phyloP scores from a whole-genome alignment of 2,797 vertebrate genomes.

The Petrocephalus schoutedeni region DNA sequence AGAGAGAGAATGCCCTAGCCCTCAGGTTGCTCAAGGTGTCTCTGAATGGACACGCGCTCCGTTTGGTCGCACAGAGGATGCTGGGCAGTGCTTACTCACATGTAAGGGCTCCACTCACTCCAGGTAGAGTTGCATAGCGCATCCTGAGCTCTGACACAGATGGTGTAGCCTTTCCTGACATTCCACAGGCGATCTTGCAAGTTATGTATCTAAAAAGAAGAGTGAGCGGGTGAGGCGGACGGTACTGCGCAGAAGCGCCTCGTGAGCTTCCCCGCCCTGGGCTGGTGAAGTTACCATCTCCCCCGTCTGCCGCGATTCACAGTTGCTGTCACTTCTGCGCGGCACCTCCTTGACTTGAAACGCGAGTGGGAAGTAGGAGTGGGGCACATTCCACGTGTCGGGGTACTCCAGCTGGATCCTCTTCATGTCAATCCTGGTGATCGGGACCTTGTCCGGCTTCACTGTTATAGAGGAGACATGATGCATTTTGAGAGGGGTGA shows the following conservation, averaged over 20 bases:
- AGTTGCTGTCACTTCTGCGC: constrained; percentile 31
- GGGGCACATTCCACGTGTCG: constrained; percentile 57
- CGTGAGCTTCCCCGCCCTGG: not conserved
- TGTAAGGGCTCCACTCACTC: constrained; percentile 61
- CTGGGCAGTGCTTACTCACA: constrained; percentile 37
- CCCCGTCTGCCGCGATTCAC: constrained; percentile 28
- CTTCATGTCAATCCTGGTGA: constrained; percentile 43
- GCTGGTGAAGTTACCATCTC: constrained; percentile 36
- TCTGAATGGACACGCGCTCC: too few relatives aligned
- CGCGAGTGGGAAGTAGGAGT: constrained; percentile 63
- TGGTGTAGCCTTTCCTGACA: constrained; percentile 35
- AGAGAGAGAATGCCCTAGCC: not conserved
- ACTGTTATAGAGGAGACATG: constrained; percentile 41
- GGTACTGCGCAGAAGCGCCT: not conserved
- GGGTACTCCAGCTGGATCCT: constrained; percentile 59
- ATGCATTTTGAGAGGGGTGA: not conserved
- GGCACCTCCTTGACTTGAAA: constrained; percentile 55
- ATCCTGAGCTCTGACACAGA: constrained; percentile 61
- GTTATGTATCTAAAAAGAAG: constrained; percentile 32
- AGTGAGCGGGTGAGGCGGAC: not conserved
- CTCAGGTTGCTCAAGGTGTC: not conserved
- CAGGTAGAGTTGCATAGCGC: constrained; percentile 56
- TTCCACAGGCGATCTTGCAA: constrained; percentile 40
- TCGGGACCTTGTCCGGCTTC: constrained; percentile 57
- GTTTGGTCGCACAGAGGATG: not conserved